phyloP scores from a whole-genome alignment of 2,888 invertebrate genomes.

The Pachliopta kotzebuea region DNA sequence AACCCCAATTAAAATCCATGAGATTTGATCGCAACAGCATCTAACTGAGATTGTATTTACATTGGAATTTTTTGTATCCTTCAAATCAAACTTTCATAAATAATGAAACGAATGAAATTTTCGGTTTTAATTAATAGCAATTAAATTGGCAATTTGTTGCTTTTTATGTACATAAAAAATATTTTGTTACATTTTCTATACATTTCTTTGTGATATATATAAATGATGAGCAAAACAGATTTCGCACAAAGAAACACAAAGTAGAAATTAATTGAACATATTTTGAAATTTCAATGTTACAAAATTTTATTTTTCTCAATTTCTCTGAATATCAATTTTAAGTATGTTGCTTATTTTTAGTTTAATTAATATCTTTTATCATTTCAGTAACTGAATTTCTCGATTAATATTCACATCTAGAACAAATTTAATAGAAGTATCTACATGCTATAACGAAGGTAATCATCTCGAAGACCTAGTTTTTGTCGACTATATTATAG shows the following conservation, averaged over 20 bases:
- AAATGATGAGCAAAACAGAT: not conserved
- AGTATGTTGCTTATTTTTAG: not conserved
- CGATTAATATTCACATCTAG: not conserved
- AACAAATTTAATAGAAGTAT: not conserved
- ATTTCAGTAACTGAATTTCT: not conserved
- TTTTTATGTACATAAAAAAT: not conserved
- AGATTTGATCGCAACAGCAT: conserved; percentile 8
- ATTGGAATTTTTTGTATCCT: not conserved
- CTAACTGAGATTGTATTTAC: conserved; percentile 2
- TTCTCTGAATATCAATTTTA: too few species aligned
- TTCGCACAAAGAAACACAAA: not conserved
- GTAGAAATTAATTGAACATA: not conserved
- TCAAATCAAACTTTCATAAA: not conserved
- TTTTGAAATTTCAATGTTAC: not conserved
- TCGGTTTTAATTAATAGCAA: conserved; percentile 2
- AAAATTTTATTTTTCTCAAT: too few species aligned
- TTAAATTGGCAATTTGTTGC: not conserved
- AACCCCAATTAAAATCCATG: conserved; percentile 14
- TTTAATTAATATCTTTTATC: not conserved
- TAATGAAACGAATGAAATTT: not conserved
- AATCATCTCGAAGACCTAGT: too few species aligned
- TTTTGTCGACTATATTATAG: too few species aligned
- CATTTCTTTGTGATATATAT: not conserved
- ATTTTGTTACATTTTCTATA: not conserved
- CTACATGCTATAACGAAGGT: too few species aligned